Conservation (phyloP, 2,888 invertebrate genomes). For the Drosophila acutilabella region DNA sequence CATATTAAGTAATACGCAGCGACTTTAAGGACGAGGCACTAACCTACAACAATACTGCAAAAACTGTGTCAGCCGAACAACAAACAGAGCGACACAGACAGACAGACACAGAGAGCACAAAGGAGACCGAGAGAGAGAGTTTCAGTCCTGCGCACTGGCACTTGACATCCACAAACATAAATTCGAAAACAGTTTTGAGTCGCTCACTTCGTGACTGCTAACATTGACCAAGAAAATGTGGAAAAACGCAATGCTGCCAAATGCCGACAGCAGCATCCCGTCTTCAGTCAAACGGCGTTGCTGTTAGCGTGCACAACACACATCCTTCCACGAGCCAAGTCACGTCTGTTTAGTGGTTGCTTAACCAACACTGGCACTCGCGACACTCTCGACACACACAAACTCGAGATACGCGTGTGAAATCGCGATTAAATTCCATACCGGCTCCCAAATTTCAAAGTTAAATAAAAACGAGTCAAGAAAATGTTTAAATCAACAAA, state of each 20-base stretch:
- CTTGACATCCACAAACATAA: slow-evolving; percentile 66
- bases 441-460: slow-evolving; percentile 30
- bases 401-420: slow-evolving; percentile 27
- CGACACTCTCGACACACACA: slow-evolving; percentile 4
- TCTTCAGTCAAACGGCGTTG: slow-evolving; percentile 75
- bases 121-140: slow-evolving; percentile 3
- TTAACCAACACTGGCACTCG: slow-evolving; percentile 11
- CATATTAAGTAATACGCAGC: slow-evolving; percentile 71
- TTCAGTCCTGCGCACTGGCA: slow-evolving; percentile 38
- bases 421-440: slow-evolving; percentile 8
- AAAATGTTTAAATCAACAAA: background rate
- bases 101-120: slow-evolving; percentile 13
- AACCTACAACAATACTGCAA: slow-evolving; percentile 74
- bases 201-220: slow-evolving; percentile 32
- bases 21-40: slow-evolving; percentile 71
- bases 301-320: slow-evolving; percentile 78
- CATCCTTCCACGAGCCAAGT: slow-evolving; percentile 22
- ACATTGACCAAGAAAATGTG: slow-evolving; percentile 71
- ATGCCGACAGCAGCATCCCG: slow-evolving; percentile 60
- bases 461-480: background rate
- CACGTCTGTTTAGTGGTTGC: slow-evolving; percentile 13
- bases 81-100: slow-evolving; percentile 29
- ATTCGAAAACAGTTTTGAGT: slow-evolving; percentile 50
- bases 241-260: slow-evolving; percentile 10
- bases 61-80: slow-evolving; percentile 63